phyloP scores from a whole-genome alignment of 2,888 invertebrate species.

The Margaritifera margaritifera region DNA sequence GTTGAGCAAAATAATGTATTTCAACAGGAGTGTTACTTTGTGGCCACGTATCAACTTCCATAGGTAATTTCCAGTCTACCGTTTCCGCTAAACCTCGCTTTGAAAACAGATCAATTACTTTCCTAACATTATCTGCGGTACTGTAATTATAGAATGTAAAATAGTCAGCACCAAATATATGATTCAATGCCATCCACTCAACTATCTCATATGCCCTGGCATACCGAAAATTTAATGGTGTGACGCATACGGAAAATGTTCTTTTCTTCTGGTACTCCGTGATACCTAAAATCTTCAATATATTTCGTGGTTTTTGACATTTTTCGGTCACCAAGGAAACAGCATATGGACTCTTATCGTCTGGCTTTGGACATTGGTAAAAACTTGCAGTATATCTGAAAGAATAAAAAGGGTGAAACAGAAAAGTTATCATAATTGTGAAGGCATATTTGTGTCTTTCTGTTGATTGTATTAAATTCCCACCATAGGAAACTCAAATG shows the following conservation, averaged over 20 bases:
- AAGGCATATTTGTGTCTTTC: too few relatives aligned
- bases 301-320: too few relatives aligned
- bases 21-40: conserved; percentile 20
- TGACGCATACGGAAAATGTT: conserved; percentile 56
- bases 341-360: not conserved
- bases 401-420: conserved; percentile 1
- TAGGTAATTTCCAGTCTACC: conserved; percentile 64
- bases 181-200: conserved; percentile 68
- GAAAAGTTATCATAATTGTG: not conserved
- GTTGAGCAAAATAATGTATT: conserved; percentile 69
- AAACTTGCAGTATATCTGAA: conserved; percentile 2
- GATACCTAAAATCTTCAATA: too few relatives aligned
- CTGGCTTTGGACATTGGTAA: not conserved
- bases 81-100: conserved; percentile 50
- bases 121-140: conserved; percentile 47
- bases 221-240: conserved; percentile 54
- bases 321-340: not conserved
- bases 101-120: conserved; percentile 53
- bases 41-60: conserved; percentile 45
- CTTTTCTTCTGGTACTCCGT: not conserved
- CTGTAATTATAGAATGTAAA: conserved; percentile 66
- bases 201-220: conserved; percentile 59
- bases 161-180: conserved; percentile 64
- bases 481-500: too few relatives aligned
- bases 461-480: too few relatives aligned